A percentile compares a stretch with the other conserved stretches of the same genome.
Conservation (phyloP, 92 coral and sea anemone species). For the Phenganax stokvisi region DNA sequence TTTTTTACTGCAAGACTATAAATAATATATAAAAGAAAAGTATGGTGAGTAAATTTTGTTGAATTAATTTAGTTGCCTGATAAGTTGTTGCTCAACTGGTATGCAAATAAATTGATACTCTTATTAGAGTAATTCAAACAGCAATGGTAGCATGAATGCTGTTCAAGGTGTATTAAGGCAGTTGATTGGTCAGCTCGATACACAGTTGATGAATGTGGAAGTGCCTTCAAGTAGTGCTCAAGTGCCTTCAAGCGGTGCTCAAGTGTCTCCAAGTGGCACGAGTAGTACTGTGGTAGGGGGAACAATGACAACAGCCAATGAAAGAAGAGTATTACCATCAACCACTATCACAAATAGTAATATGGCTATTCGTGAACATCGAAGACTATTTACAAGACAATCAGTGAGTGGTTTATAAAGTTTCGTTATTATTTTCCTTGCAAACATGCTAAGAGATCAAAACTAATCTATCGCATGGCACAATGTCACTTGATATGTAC, state of each 20-base stretch:
- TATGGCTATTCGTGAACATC: background rate
- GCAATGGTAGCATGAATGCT: background rate
- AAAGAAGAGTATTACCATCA: background rate
- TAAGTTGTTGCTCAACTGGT: too few species aligned
- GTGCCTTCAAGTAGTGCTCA: background rate
- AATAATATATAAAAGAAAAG: too few species aligned
- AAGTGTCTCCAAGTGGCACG: too few species aligned
- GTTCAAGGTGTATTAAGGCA: background rate
- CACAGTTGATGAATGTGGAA: background rate
- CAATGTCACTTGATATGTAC: background rate
- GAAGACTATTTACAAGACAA: conserved; percentile 11
- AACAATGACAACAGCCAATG: background rate
- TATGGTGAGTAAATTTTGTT: too few species aligned
- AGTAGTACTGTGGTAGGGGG: too few species aligned
- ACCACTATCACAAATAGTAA: background rate
- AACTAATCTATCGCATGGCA: too few species aligned
- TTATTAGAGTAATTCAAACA: background rate
- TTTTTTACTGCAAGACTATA: too few species aligned
- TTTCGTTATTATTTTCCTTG: background rate
- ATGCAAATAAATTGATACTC: background rate
- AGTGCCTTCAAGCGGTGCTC: background rate
- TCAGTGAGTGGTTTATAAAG: background rate
- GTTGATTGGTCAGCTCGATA: background rate
- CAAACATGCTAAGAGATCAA: too few species aligned
- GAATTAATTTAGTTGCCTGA: too few species aligned